Conservation (phyloP, 1,140 invertebrate species). For the Chironomus striatipennis region DNA sequence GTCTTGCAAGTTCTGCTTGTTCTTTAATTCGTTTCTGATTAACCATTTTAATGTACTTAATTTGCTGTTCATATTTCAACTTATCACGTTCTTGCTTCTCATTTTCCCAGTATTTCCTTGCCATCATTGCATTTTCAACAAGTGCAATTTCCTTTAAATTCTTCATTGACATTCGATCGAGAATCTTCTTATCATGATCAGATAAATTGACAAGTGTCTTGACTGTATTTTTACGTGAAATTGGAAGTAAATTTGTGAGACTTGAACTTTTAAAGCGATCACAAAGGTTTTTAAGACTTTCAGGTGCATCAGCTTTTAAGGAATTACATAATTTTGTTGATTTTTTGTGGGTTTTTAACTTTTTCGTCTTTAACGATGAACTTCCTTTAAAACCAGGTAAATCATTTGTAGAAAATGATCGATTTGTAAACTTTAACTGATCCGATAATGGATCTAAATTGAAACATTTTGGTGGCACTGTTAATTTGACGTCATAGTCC, state of each 20-base stretch:
- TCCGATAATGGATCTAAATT: constrained; percentile 4
- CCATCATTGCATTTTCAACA: constrained; percentile 38
- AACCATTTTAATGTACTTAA: constrained; percentile 36
- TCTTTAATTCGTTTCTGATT: constrained; percentile 38
- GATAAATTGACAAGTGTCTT: constrained; percentile 30
- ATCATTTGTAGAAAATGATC: constrained; percentile 20
- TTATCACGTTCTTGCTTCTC: constrained; percentile 36
- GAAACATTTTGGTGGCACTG: background rate
- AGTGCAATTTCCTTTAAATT: constrained; percentile 33
- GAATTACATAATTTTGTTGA: background rate
- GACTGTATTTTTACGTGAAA: background rate
- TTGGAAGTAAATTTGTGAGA: background rate
- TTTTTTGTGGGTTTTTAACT: background rate
- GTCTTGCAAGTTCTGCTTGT: constrained; percentile 34
- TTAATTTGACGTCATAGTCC: background rate
- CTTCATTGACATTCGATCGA: constrained; percentile 38
- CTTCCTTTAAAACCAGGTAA: background rate
- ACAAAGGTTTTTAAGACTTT: background rate
- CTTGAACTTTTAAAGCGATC: constrained; percentile 10
- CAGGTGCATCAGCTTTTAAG: background rate
- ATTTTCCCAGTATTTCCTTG: constrained; percentile 38
- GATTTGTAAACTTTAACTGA: background rate
- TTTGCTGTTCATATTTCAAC: constrained; percentile 35
- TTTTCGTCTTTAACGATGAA: background rate
- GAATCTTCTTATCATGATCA: constrained; percentile 36